These are phyloP conservation scores for Elaphurus davidianus DNA, from an alignment of 2,113 vertebrate species.

Conservation along the genomic window DNA sequence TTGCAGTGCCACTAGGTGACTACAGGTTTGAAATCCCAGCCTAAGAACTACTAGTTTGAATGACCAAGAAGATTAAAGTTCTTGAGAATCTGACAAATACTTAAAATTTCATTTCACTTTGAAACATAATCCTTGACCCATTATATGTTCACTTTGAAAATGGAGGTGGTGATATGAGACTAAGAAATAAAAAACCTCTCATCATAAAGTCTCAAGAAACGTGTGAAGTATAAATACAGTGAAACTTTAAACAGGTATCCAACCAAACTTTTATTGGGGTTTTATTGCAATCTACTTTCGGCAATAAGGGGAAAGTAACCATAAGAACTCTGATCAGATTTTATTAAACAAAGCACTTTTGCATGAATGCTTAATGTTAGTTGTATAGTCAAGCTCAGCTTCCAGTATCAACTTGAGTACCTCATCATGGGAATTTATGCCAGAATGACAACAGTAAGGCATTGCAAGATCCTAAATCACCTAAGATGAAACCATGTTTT, in stretches of 20 bases:
- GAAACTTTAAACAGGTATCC: conserved; percentile 56
- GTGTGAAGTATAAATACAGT: conserved; percentile 62
- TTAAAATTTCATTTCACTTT: conserved; percentile 10
- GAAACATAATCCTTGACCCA: not conserved
- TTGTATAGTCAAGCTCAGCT: conserved; percentile 59
- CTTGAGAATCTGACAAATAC: not conserved
- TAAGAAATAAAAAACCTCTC: conserved; percentile 53
- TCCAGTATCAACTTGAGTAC: conserved; percentile 56
- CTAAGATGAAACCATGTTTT: conserved; percentile 52
- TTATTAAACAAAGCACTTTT: conserved; percentile 70
- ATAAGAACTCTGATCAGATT: conserved; percentile 48
- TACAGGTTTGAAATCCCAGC: not conserved
- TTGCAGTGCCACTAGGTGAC: not conserved
- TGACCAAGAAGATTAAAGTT: not conserved
- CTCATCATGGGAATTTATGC: conserved; percentile 37
- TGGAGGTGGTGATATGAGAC: not conserved
- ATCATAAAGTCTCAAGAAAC: conserved; percentile 25
- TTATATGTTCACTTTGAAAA: not conserved
- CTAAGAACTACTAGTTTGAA: not conserved
- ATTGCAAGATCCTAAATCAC: conserved; percentile 47
- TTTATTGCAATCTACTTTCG: conserved; percentile 73
- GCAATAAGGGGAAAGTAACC: conserved; percentile 56
- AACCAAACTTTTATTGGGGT: conserved; percentile 72
- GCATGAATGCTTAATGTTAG: conserved; percentile 57
- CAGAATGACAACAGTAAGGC: conserved; percentile 65